Conservation (phyloP, 1,140 invertebrate species). For the Wiebesia pumilae region DNA sequence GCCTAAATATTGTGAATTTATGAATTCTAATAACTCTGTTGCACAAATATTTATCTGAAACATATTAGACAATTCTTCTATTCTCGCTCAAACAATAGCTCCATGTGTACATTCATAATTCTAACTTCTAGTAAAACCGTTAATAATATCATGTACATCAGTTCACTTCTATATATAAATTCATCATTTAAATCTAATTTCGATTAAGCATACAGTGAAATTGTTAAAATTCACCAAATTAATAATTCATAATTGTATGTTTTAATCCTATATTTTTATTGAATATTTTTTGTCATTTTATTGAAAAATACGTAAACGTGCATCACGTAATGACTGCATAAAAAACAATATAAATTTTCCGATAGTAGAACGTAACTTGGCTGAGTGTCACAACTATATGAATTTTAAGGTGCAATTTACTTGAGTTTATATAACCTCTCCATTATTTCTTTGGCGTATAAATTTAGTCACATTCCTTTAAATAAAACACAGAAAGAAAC, state of each 20-base stretch:
- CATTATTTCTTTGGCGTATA: conserved; percentile 27
- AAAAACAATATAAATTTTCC: conserved; percentile 31
- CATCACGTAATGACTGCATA: conserved; percentile 15
- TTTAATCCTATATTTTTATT: background rate
- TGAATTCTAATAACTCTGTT: too few species aligned
- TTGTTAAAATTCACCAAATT: background rate
- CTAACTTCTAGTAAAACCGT: too few species aligned
- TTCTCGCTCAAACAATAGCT: too few species aligned
- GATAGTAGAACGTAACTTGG: background rate
- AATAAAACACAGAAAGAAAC: background rate
- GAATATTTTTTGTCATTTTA: too few species aligned
- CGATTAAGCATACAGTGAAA: too few species aligned
- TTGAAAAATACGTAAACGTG: background rate
- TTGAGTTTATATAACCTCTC: conserved; percentile 36
- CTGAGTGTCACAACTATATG: conserved; percentile 20
- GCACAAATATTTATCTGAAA: too few species aligned
- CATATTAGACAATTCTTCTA: too few species aligned
- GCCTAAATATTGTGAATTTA: too few species aligned
- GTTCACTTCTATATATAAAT: background rate
- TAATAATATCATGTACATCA: too few species aligned
- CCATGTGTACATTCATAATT: too few species aligned
- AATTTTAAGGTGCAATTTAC: conserved; percentile 41
- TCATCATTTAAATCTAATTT: background rate
- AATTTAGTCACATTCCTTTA: conserved; percentile 15
- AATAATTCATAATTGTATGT: background rate